Evolutionary conservation across 2,888 invertebrate genomes (phyloP), one percentile per base, ranked within the genome.

Genomic region (Mongoloraphidia duomilia): DNA sequence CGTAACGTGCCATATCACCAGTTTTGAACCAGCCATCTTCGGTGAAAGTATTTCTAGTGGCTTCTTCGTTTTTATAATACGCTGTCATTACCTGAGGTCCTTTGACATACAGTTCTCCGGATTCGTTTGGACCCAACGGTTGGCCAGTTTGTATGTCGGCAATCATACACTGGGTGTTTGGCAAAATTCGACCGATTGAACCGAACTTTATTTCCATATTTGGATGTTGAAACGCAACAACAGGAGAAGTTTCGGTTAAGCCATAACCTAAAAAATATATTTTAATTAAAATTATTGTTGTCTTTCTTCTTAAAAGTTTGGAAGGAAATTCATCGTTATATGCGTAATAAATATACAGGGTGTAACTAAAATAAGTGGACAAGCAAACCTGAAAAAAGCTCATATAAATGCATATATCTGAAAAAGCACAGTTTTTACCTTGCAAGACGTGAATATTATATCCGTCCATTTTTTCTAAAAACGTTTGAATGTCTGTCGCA

Each of bases 61-160:
- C 88, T 61, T 82, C 70, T 2, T 79, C 77, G 59, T 85, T 84
- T 54, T 85, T 77, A 53, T 76, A 74, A 62, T 92, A 92, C 0
- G 87, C 84, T 51, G 74, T 71, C 86, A 89, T 90, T 1, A 89
- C 77, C 66, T 88, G 86, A 0, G 88, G 87, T 0, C 90, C 89
- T 50, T 77, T 75, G 1, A 87, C 66, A 47, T 80, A 74, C 4
- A 48, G 13, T 37, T 48, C 48, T n/a, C 48, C 48, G 9, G 9
- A 35, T 48, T 48, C 35, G 58, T 79, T 75, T 2, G 77, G 71
- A 0, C 77, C 79, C 33, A 80, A 64, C 40, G 69, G 62, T 54
- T 42, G 67, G 9, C 35, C 10, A 17, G 60, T 59, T 1, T 61
- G 61, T 3, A 70, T 59, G 26, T 74, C 68, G 1, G 65, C 53